These are phyloP conservation scores for Psilanteris sp. DNA, from an alignment of 1,140 invertebrate species.

Conservation along the genomic window DNA sequence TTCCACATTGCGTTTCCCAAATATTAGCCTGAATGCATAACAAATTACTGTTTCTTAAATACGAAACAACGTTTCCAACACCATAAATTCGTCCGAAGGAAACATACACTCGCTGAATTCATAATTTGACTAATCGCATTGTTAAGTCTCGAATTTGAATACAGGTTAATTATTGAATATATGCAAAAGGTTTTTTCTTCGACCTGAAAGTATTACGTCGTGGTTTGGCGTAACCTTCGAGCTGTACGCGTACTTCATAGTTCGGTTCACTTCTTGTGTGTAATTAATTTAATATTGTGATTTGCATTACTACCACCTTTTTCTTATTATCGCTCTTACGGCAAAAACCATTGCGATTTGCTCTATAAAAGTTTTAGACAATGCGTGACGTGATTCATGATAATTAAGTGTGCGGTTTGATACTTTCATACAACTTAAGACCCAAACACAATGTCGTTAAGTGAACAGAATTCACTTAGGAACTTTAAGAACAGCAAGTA, in stretches of 20 bases:
- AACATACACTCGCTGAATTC: slow-evolving; percentile 5
- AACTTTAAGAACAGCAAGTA: too few species aligned
- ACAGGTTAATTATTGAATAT: slow-evolving; percentile 10
- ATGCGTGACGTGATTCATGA: slow-evolving; percentile 23
- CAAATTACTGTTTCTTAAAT: not conserved
- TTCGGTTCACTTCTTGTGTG: slow-evolving; percentile 1
- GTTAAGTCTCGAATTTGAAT: slow-evolving; percentile 11
- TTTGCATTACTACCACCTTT: slow-evolving; percentile 12
- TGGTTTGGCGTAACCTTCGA: slow-evolving; percentile 25
- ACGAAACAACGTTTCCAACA: not conserved
- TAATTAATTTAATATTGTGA: slow-evolving; percentile 21
- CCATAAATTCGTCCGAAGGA: slow-evolving; percentile 1
- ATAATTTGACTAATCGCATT: slow-evolving; percentile 19
- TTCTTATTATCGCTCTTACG: not conserved
- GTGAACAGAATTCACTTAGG: too few species aligned
- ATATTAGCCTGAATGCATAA: too few species aligned
- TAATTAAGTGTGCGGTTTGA: slow-evolving; percentile 19
- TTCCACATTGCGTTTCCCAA: too few species aligned
- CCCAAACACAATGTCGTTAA: not conserved
- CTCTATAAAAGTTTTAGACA: slow-evolving; percentile 10
- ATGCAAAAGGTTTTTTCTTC: slow-evolving; percentile 20
- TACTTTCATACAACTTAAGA: slow-evolving; percentile 7
- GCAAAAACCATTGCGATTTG: slow-evolving; percentile 15
- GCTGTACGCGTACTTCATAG: slow-evolving; percentile 8
- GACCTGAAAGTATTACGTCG: slow-evolving; percentile 17